Evolutionary conservation across 2,888 invertebrate species (phyloP), one percentile per base, ranked within the genome.

Genomic region (Hypselothyrea guttata): DNA sequence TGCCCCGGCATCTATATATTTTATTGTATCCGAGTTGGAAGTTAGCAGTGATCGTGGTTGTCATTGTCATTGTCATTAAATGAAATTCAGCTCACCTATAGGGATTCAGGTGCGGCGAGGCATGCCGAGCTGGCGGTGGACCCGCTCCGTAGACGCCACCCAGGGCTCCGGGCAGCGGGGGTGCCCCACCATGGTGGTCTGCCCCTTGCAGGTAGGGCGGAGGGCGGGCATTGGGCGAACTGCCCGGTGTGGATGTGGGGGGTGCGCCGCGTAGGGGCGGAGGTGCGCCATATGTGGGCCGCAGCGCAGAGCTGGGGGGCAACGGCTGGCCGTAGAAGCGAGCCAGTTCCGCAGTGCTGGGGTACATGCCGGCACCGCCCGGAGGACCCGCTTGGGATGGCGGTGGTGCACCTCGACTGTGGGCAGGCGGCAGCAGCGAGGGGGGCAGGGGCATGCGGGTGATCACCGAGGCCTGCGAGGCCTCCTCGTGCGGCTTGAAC

Each of bases 381-480:
- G 66, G 48, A 7, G 16, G 38, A 9, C 38, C 41, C 16, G 15
- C 49, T 5, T 22, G 22, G 7, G 51, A 34, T 16, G 47, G 45
- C 1, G 56, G 51, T 5, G 75, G 71, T 4, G 75, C 54, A 33
- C 75, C 78, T 3, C 66, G 86, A 47, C 38, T 66, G 22, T 83
- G 78, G 1, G 68, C 52, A 12, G 73, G 59, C 18, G 77, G 37
- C 31, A 70, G 15, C 30, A 73, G 41, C 13, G 81, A 71, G 1
- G 77, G 48, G 1, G 77, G 48, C 56, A 86, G 52, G 4, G 93
- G 90, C 92, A 93, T 92, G 69, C 93, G 90, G 7, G 93, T 93
- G 40, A 93, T 93, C 5, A 93, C 93, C 34, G 93, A 93, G 0
- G 92, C 90, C 28, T 91, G 90, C 1, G 91, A 53, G 16, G n/a